Percentiles rank a stretch among this genome's conserved stretches.
phyloP scores from a whole-genome alignment of 2,113 vertebrate species.

The Gopherus evgoodei region DNA sequence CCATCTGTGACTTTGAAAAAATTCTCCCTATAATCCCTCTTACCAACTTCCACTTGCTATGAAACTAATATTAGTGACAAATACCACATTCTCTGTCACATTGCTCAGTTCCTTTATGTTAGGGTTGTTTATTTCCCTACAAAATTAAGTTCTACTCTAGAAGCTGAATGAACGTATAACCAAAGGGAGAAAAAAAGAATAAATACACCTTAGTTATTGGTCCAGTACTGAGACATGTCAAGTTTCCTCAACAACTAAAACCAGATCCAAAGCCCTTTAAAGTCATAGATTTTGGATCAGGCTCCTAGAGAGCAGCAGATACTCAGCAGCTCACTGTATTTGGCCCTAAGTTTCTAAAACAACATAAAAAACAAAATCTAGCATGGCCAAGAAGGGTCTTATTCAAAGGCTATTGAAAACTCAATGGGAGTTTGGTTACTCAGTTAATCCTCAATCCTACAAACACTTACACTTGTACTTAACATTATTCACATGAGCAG shows the following conservation, averaged over 20 bases:
- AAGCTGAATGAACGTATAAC: neutral
- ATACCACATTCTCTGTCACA: neutral
- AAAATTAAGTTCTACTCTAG: neutral
- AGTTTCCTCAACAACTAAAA: conserved; percentile 51
- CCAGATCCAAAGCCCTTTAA: conserved; percentile 3
- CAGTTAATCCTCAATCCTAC: neutral
- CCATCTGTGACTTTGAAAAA: neutral
- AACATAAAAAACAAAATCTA: neutral
- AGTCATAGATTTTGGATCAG: conserved; percentile 32
- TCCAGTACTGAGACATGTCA: conserved; percentile 45
- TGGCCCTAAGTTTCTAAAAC: conserved; percentile 37
- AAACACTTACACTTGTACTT: neutral
- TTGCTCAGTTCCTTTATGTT: neutral
- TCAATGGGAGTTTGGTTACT: neutral
- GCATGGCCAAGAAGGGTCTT: neutral
- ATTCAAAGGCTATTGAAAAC: neutral
- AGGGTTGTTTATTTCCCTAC: neutral
- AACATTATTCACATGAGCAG: neutral
- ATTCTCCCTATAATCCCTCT: neutral
- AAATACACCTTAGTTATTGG: conserved; percentile 3
- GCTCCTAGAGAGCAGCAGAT: neutral
- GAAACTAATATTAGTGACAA: conserved; percentile 1
- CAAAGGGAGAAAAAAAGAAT: neutral
- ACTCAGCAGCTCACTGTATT: conserved; percentile 32
- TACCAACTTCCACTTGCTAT: conserved; percentile 1